Base-by-base conservation (phyloP, 2,113 vertebrate species). In the Felis chaus region DNA sequence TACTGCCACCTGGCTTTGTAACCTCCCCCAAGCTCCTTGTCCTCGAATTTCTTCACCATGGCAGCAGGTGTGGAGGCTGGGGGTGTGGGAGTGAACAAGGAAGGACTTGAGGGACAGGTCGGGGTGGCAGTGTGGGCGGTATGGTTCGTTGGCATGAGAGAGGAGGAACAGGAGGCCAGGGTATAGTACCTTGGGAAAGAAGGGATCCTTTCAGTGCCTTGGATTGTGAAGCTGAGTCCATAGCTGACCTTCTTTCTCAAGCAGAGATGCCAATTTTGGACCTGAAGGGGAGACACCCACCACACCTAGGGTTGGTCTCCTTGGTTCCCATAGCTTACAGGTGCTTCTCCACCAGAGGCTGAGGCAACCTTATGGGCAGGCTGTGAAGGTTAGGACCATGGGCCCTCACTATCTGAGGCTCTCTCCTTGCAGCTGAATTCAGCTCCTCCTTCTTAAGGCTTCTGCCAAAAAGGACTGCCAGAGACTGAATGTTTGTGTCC, bases 131-230 rank as follows among this genome's bases (percentile, higher is more conserved):
- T 7, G 4, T 31, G 9, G 27, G 39, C 18, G 29, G 12, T 4
- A 9, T 5, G 3, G 19, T 6, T 29, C 33, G 8, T 19, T 31
- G 8, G 4, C 4, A 3, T 18, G 19, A 55, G 12, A 15, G 5
- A 79, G 25, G 27, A 25, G 31, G 11, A 7, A 1, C 4, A 19
- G 57, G 4, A 39, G 57, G 36, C 31, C 3, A 10, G 69, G 69
- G 1, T n/a, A 39, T 61, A 4, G 2, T 0, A 0, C 12, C 36
- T 29, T 27, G 74, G n/a, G 78, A 95, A 53, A 83, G 36, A 53
- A 78, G 36, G 21, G 21, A 53, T 55, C 57, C 31, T 50, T 83
- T 45, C 19, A 73, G 33, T 25, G 61, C 63, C 15, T 63, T 83
- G 63, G 33, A 53, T 66, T 39, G 29, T 71, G 69, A 93, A 29